A percentile compares a stretch with the other conserved stretches of the same genome.
These are phyloP conservation scores for Sterrhoptilus dennistouni DNA, from an alignment of 2,113 vertebrate species.

Conservation along the genomic window DNA sequence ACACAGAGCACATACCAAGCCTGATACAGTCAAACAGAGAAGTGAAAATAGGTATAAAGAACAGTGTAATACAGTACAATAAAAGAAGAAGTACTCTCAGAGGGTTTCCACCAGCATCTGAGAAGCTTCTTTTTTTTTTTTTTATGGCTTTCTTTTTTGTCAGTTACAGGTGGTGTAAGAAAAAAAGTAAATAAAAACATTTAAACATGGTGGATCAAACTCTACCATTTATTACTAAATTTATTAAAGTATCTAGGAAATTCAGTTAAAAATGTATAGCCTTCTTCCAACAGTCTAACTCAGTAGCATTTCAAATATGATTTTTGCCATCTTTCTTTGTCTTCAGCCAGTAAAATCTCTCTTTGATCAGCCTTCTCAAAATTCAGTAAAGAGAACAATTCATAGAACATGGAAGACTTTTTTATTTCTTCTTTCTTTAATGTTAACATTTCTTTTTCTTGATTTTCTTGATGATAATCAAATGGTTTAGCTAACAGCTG, in stretches of 20 bases:
- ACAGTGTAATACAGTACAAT: background rate
- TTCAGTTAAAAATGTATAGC: background rate
- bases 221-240: background rate
- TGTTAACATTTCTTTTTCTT: background rate
- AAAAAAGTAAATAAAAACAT: background rate
- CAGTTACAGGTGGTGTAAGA: background rate
- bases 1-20: background rate
- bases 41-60: background rate
- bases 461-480: background rate
- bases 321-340: background rate
- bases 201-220: background rate
- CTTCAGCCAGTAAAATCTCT: background rate
- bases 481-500: background rate
- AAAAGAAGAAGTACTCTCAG: background rate
- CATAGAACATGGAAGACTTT: background rate
- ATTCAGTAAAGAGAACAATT: background rate
- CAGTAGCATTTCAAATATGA: background rate
- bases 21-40: background rate
- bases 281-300: background rate
- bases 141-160: background rate
- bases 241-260: background rate
- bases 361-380: background rate
- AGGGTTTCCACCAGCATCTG: background rate
- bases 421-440: background rate
- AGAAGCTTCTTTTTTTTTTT: background rate